A percentile compares a stretch with the other conserved stretches of the same genome.
phyloP scores from a whole-genome alignment of 2,113 vertebrate species.

The Oreochromis aureus region DNA sequence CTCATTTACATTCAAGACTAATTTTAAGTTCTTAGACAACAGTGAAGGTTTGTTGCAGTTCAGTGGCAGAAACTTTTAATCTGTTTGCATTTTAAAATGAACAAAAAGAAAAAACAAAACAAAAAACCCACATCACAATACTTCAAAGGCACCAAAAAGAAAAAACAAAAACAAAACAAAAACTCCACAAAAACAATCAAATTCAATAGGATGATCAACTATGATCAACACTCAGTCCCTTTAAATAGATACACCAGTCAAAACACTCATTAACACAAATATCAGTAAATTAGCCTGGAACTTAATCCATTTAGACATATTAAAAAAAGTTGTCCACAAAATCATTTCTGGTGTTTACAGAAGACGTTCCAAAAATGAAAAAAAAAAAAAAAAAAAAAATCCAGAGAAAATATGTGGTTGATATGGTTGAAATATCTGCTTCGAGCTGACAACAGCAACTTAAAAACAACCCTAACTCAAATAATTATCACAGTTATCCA shows the following conservation, averaged over 20 bases:
- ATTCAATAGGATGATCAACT: neutral
- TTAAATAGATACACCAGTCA: neutral
- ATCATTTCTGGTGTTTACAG: neutral
- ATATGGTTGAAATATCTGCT: neutral
- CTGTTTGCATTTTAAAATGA: neutral
- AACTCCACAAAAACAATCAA: neutral
- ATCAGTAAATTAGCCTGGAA: neutral
- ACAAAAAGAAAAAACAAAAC: neutral
- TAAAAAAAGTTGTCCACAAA: neutral
- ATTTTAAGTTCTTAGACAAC: neutral
- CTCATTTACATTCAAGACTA: neutral
- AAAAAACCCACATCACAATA: too few species aligned
- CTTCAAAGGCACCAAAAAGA: too few species aligned
- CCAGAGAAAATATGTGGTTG: neutral
- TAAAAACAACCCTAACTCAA: neutral
- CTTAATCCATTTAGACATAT: neutral
- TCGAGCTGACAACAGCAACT: neutral
- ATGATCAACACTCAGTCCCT: neutral
- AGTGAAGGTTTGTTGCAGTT: neutral
- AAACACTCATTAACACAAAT: neutral
- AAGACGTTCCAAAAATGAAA: neutral
- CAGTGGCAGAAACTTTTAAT: neutral
- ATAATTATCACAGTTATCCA: neutral
- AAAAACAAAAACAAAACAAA: neutral
- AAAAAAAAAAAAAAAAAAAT: neutral